A percentile compares a stretch with the other conserved stretches of the same genome.
Conservation (phyloP, 2,888 invertebrate species). For the Tipula lateralis region DNA sequence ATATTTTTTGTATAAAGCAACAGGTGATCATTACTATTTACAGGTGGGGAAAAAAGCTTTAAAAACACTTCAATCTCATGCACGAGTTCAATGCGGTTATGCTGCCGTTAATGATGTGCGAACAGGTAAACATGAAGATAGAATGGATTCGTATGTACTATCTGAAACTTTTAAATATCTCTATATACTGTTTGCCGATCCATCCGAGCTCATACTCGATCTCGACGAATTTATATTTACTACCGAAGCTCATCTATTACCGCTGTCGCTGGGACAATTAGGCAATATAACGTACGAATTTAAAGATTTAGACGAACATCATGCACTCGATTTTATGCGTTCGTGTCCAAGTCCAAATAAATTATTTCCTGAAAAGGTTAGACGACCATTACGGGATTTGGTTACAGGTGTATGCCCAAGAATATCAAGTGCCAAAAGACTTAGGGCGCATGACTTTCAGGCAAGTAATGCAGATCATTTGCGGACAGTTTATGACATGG, state of each 20-base stretch:
- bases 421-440: conserved; percentile 55
- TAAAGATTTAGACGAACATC: conserved; percentile 54
- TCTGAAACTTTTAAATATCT: conserved; percentile 98
- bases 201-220: conserved; percentile 73
- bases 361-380: conserved; percentile 75
- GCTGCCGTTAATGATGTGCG: conserved; percentile 96
- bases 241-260: conserved; percentile 93
- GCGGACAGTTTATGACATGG: conserved; percentile 85
- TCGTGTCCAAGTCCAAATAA: conserved; percentile 83
- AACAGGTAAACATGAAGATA: conserved; percentile 84
- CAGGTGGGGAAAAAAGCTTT: conserved; percentile 77
- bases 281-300: conserved; percentile 52
- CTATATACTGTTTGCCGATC: conserved; percentile 87
- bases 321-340: conserved; percentile 52
- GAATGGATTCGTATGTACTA: conserved; percentile 97
- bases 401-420: conserved; percentile 75
- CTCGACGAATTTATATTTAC: conserved; percentile 85
- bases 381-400: conserved; percentile 78
- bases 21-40: conserved; percentile 91
- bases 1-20: conserved; percentile 93
- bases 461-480: conserved; percentile 84
- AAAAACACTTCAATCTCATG: conserved; percentile 81
- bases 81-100: conserved; percentile 93
- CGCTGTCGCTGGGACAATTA: conserved; percentile 70
- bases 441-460: conserved; percentile 68